phyloP scores from a whole-genome alignment of 2,888 invertebrate species.

The Hanleya hanleyi region DNA sequence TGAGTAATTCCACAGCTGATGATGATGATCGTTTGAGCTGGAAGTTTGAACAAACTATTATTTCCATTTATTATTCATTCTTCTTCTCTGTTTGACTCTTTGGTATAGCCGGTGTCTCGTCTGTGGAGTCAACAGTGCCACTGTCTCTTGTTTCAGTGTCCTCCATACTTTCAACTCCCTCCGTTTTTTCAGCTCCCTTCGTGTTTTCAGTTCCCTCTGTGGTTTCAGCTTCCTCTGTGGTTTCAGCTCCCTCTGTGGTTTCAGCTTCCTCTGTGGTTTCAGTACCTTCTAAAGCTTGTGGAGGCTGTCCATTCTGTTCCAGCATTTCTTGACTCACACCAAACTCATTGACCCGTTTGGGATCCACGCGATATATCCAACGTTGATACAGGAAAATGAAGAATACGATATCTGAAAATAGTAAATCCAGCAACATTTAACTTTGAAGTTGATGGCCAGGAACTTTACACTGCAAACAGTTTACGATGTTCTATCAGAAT shows the following conservation, averaged over 20 bases:
- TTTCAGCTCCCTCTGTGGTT: neutral
- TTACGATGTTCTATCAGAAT: neutral
- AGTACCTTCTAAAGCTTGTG: neutral
- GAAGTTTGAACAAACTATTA: too few relatives aligned
- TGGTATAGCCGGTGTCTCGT: too few relatives aligned
- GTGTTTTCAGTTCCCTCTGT: neutral
- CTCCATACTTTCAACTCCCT: neutral
- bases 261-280: neutral
- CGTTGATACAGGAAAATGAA: conserved; percentile 99
- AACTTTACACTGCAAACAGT: neutral
- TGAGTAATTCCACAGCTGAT: too few relatives aligned
- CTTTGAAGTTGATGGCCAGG: neutral
- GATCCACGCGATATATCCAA: conserved; percentile 98
- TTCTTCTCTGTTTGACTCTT: too few relatives aligned
- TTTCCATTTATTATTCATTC: too few relatives aligned
- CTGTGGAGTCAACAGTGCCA: neutral
- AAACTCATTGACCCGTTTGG: conserved; percentile 95
- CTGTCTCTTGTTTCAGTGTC: neutral
- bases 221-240: neutral
- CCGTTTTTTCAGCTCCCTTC: neutral
- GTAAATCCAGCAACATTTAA: too few relatives aligned
- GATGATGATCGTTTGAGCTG: too few relatives aligned
- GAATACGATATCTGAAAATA: conserved; percentile 92
- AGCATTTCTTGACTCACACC: conserved; percentile 97
- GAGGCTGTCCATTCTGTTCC: conserved; percentile 68